These are phyloP conservation scores for Drosophila borealis DNA, from an alignment of 2,888 invertebrate species.

Conservation along the genomic window DNA sequence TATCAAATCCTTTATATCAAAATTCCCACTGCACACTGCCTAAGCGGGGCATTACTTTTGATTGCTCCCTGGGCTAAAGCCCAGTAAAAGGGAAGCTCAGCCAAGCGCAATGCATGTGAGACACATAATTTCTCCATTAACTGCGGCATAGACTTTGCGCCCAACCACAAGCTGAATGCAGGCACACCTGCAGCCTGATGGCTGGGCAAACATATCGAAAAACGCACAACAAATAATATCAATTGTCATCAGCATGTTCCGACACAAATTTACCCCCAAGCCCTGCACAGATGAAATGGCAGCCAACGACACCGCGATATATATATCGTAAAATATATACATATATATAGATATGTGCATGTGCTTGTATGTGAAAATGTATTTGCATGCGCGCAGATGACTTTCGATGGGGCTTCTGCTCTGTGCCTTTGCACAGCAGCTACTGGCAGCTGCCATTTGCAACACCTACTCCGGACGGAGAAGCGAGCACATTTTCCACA, in stretches of 20 bases:
- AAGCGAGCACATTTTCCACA: constrained; percentile 78
- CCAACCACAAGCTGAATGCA: background rate
- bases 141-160: constrained; percentile 17
- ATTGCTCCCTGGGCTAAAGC: constrained; percentile 1
- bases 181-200: constrained; percentile 22
- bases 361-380: background rate
- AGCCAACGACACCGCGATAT: constrained; percentile 31
- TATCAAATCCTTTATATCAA: background rate
- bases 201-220: constrained; percentile 57
- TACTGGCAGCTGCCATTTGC: constrained; percentile 56
- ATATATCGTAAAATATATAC: constrained; percentile 2
- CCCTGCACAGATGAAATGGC: constrained; percentile 21
- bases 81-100: constrained; percentile 1
- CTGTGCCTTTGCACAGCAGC: constrained; percentile 5
- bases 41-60: background rate
- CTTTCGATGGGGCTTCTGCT: constrained; percentile 42
- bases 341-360: constrained; percentile 10
- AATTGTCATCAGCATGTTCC: constrained; percentile 69
- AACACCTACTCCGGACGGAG: constrained; percentile 53
- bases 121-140: constrained; percentile 28
- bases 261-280: constrained; percentile 21
- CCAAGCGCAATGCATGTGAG: constrained; percentile 16
- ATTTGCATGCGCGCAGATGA: constrained; percentile 52
- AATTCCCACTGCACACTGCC: background rate
- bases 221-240: constrained; percentile 70